Percentiles rank a stretch among this genome's conserved stretches.
Evolutionary conservation across 2,888 invertebrate species (phyloP).

Genomic region (Microplitis manilae): DNA sequence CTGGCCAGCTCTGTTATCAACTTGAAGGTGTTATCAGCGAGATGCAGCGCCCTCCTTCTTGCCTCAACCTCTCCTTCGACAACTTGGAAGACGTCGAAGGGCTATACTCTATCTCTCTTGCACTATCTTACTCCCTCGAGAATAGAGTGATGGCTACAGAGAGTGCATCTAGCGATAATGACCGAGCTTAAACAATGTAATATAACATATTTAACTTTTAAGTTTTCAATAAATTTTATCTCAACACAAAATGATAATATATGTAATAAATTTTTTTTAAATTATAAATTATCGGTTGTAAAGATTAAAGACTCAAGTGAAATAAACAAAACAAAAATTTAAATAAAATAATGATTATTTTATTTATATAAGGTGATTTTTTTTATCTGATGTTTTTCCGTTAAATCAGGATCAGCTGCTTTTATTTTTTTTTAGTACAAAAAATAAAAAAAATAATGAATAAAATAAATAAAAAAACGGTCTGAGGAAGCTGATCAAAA

Average conservation of each 20-base stretch:
- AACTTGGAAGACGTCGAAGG: slow-evolving; percentile 43
- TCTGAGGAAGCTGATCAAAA: slow-evolving; percentile 60
- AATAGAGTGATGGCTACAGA: slow-evolving; percentile 66
- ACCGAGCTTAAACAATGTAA: slow-evolving; percentile 71
- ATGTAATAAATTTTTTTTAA: background rate
- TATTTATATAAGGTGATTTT: background rate
- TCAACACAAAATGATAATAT: background rate
- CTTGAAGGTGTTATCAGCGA: slow-evolving; percentile 68
- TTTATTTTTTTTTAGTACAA: background rate
- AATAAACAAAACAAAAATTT: background rate
- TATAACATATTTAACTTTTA: slow-evolving; percentile 50
- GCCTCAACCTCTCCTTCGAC: slow-evolving; percentile 38
- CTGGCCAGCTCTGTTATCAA: slow-evolving; percentile 69
- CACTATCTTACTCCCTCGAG: slow-evolving; percentile 46
- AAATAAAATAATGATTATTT: slow-evolving; percentile 8
- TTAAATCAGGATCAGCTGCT: background rate
- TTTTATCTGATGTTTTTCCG: background rate
- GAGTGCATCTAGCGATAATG: slow-evolving; percentile 71
- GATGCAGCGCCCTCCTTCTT: slow-evolving; percentile 67
- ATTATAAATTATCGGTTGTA: background rate
- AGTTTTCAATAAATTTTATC: slow-evolving; percentile 5
- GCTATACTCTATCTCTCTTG: slow-evolving; percentile 47
- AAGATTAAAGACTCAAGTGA: background rate
- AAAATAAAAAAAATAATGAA: slow-evolving; percentile 35
- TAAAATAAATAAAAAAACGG: slow-evolving; percentile 28